Evolutionary conservation across 2,797 vertebrate species (phyloP), one percentile per base, ranked within the genome.

Genomic region (Anabacerthia variegaticeps): DNA sequence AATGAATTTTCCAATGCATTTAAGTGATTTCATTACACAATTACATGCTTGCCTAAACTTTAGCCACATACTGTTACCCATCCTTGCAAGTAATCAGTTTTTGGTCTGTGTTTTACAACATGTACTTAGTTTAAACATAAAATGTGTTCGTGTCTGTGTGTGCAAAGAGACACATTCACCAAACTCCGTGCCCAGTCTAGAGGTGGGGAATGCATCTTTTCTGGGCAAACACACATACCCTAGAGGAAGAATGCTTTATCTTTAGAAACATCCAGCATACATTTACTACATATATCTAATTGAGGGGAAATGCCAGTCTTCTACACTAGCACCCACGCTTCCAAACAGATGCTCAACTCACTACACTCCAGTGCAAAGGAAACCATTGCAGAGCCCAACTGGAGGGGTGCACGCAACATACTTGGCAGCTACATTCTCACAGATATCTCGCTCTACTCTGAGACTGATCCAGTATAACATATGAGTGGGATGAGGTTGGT

Each of bases 11-110:
- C 77, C 88, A 91, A 72, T 58, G 32, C 59, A 87, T 71, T 68
- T 93, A 93, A 96, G 95, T 96, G 76, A 96, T 97, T 96, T 96
- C 77, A 93, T 92, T 96, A 88, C 96, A 89, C 87, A 86, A 92
- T 96, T 96, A 94, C 16, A 4, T 94, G 85, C 88, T 96, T 96
- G 79, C 78, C 72, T 96, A 92, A 96, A 95, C 91, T 63, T 91
- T 73, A 86, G 88, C 58, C 65, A 89, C 87, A 91, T 91, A 91
- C 83, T 93, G 88, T 82, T 92, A 92, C 48, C 48, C 34, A 79
- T 69, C 82, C 55, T 95, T 93, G 66, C 62, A 92, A 92, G 79
- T 92, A 96, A 94, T 96, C 80, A 63, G 54, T 2, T 85, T 95
- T 89, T 80, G 59, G 43, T 88, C 27, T 37, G 23, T 76, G 68